Percentiles rank a stretch among this genome's conserved stretches.
Evolutionary conservation across 2,888 invertebrate genomes (phyloP).

Genomic region (Chymomyza procnemis): DNA sequence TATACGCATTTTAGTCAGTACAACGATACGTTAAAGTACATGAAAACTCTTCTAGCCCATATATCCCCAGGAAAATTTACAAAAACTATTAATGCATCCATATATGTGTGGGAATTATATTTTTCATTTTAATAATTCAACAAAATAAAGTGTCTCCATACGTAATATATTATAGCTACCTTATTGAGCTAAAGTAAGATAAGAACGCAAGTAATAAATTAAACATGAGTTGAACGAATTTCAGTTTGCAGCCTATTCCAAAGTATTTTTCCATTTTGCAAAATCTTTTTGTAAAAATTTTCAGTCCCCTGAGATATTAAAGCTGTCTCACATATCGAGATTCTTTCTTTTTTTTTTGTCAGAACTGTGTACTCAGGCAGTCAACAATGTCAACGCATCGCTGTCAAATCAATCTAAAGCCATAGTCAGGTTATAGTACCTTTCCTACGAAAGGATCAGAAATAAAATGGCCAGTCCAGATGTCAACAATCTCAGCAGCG

Average conservation of each 20-base stretch:
- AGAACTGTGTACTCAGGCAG: background rate
- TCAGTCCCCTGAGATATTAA: background rate
- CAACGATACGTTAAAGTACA: too few species aligned
- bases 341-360: background rate
- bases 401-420: constrained; percentile 54
- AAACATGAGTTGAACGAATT: background rate
- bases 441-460: constrained; percentile 54
- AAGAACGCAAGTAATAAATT: too few species aligned
- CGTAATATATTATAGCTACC: too few species aligned
- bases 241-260: background rate
- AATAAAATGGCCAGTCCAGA: constrained; percentile 46
- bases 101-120: too few species aligned
- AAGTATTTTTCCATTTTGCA: too few species aligned
- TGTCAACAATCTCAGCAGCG: constrained; percentile 7
- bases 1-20: too few species aligned
- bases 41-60: too few species aligned
- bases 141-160: too few species aligned
- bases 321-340: constrained; percentile 5
- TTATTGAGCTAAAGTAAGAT: too few species aligned
- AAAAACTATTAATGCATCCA: too few species aligned
- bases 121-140: too few species aligned
- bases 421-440: constrained; percentile 12
- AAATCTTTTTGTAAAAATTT: background rate
- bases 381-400: constrained; percentile 50
- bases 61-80: too few species aligned